Evolutionary conservation across 2,113 vertebrate species (phyloP).

Genomic region (Tautogolabrus adspersus): DNA sequence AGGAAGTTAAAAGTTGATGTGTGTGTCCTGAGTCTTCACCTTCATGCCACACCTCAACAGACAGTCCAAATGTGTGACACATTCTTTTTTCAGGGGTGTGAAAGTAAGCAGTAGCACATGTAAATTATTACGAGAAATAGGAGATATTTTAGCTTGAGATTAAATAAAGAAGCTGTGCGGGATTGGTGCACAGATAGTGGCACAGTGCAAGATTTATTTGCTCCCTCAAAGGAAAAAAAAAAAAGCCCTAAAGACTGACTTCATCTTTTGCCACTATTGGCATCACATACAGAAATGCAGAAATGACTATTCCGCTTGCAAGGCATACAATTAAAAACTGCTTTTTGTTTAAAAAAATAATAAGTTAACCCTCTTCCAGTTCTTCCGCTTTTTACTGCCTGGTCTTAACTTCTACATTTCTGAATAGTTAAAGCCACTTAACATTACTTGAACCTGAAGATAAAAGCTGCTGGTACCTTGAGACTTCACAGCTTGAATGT

Average conservation of each 20-base stretch:
- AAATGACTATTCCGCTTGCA: conserved; percentile 30
- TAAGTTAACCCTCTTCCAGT: conserved; percentile 45
- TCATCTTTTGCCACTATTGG: conserved; percentile 39
- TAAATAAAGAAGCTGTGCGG: conserved; percentile 40
- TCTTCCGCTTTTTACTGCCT: conserved; percentile 25
- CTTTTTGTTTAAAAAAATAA: conserved; percentile 39
- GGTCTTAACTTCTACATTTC: conserved; percentile 15
- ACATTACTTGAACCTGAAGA: conserved; percentile 33
- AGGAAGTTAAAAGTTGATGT: conserved; percentile 60
- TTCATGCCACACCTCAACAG: conserved; percentile 50
- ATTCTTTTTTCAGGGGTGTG: conserved; percentile 16
- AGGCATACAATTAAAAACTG: conserved; percentile 39
- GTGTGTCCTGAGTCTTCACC: conserved; percentile 68
- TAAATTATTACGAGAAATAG: conserved; percentile 46
- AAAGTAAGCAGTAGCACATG: conserved; percentile 33
- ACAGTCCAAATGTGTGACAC: conserved; percentile 39
- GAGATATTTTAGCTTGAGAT: conserved; percentile 21
- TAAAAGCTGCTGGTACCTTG: conserved; percentile 32
- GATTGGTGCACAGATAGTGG: conserved; percentile 30
- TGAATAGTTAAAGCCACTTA: conserved; percentile 39
- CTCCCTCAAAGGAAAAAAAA: conserved; percentile 20
- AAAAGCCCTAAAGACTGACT: conserved; percentile 23
- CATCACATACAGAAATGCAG: conserved; percentile 19
- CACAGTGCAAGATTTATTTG: conserved; percentile 41
- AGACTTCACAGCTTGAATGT: conserved; percentile 76